Percentiles rank a stretch among this genome's conserved stretches.
phyloP scores from a whole-genome alignment of 2,113 vertebrate species.

The Gasterosteus nipponicus region DNA sequence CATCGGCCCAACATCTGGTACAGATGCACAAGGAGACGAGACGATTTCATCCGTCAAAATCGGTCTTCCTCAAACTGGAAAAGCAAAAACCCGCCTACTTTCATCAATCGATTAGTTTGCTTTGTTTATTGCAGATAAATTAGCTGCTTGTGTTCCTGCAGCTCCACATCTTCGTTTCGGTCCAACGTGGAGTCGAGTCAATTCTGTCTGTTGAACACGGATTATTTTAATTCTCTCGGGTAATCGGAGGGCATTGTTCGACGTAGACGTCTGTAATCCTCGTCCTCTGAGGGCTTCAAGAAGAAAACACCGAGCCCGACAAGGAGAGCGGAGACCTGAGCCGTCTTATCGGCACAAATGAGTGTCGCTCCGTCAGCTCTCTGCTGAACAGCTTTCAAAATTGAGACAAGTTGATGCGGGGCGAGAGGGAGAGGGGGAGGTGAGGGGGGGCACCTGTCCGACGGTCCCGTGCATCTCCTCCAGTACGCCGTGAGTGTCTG shows the following conservation, averaged over 20 bases:
- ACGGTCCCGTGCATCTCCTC: constrained; percentile 16
- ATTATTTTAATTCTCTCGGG: constrained; percentile 54
- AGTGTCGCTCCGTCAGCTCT: constrained; percentile 31
- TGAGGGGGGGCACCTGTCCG: constrained; percentile 44
- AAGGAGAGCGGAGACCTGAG: constrained; percentile 19
- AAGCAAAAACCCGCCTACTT: neutral
- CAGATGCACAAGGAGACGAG: neutral
- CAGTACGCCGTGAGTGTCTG: constrained; percentile 13
- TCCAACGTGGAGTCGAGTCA: constrained; percentile 45
- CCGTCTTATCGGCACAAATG: constrained; percentile 54
- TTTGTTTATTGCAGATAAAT: neutral
- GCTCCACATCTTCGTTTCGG: constrained; percentile 37
- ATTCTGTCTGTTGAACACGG: constrained; percentile 37
- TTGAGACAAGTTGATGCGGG: constrained; percentile 30
- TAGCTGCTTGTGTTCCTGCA: constrained; percentile 3
- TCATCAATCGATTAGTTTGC: neutral
- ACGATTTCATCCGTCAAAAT: neutral
- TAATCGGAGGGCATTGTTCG: constrained; percentile 65
- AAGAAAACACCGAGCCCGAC: constrained; percentile 36
- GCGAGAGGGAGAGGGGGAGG: too few species aligned
- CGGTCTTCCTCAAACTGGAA: neutral
- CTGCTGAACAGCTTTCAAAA: neutral
- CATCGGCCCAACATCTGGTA: neutral
- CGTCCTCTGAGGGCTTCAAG: constrained; percentile 44
- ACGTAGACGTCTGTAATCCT: constrained; percentile 55